Conservation (phyloP, 2,888 invertebrate species). For the Lymantria monacha region DNA sequence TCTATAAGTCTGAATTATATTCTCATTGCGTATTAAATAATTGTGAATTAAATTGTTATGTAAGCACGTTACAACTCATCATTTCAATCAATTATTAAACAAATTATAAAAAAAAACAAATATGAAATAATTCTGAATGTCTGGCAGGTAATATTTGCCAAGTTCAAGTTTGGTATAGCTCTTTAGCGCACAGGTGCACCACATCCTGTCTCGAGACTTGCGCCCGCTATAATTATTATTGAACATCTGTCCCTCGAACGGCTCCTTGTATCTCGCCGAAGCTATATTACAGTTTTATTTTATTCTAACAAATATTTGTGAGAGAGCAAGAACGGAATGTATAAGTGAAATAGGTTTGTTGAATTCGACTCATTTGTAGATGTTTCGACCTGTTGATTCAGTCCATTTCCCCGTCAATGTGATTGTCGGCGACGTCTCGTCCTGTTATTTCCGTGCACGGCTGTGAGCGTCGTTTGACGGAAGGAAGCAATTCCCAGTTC, state of each 20-base stretch:
- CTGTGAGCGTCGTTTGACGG: slow-evolving; percentile 53
- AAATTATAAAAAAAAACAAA: too few relatives aligned
- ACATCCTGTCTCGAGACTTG: slow-evolving; percentile 66
- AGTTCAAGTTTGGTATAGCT: slow-evolving; percentile 49
- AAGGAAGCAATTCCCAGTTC: slow-evolving; percentile 75
- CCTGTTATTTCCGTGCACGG: slow-evolving; percentile 70
- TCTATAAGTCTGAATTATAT: too few relatives aligned
- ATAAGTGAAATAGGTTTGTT: slow-evolving; percentile 37
- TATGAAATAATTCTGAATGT: too few relatives aligned
- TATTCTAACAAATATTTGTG: not conserved
- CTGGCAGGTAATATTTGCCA: slow-evolving; percentile 31
- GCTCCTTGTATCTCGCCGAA: slow-evolving; percentile 15
- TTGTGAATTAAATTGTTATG: too few relatives aligned
- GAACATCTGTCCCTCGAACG: slow-evolving; percentile 61
- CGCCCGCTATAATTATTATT: slow-evolving; percentile 61
- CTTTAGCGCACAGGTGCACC: slow-evolving; percentile 67
- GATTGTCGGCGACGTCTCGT: slow-evolving; percentile 64
- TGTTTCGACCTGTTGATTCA: slow-evolving; percentile 68
- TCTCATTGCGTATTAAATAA: too few relatives aligned
- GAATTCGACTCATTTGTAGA: too few relatives aligned
- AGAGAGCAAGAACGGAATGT: slow-evolving; percentile 7
- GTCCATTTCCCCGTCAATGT: slow-evolving; percentile 67
- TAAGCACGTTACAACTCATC: too few relatives aligned
- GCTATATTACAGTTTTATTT: slow-evolving; percentile 6
- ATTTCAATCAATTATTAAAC: too few relatives aligned